Evolutionary conservation across 2,113 vertebrate species (phyloP).

Genomic region (Galemys pyrenaicus): DNA sequence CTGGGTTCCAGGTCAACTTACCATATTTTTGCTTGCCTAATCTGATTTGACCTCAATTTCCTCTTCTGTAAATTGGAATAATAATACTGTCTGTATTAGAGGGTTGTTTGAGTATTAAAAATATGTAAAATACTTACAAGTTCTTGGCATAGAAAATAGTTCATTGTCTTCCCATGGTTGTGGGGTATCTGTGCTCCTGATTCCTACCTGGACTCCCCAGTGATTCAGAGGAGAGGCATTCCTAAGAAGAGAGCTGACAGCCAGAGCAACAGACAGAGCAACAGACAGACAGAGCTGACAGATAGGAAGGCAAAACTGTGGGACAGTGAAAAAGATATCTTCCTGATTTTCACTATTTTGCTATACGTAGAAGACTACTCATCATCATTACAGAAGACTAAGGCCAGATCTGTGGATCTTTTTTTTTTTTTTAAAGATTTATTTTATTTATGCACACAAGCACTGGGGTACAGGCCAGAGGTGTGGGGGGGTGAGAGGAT

Average conservation of each 20-base stretch:
- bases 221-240: background rate
- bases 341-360: background rate
- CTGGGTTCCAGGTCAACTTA: background rate
- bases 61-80: background rate
- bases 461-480: too few relatives aligned
- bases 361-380: background rate
- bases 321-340: background rate
- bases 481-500: too few relatives aligned
- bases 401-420: background rate
- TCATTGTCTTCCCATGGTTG: background rate
- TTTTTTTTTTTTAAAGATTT: too few relatives aligned
- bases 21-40: background rate
- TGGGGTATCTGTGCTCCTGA: background rate
- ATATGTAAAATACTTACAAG: background rate
- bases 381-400: background rate
- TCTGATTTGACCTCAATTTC: background rate
- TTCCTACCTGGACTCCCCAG: background rate
- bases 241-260: background rate
- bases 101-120: conserved; percentile 3
- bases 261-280: background rate
- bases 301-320: background rate
- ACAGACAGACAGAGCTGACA: background rate
- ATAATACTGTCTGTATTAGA: background rate
- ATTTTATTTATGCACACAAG: too few relatives aligned
- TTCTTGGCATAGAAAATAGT: background rate